Evolutionary conservation across 2,888 invertebrate species (phyloP).

Genomic region (Parascotia fuliginaria): DNA sequence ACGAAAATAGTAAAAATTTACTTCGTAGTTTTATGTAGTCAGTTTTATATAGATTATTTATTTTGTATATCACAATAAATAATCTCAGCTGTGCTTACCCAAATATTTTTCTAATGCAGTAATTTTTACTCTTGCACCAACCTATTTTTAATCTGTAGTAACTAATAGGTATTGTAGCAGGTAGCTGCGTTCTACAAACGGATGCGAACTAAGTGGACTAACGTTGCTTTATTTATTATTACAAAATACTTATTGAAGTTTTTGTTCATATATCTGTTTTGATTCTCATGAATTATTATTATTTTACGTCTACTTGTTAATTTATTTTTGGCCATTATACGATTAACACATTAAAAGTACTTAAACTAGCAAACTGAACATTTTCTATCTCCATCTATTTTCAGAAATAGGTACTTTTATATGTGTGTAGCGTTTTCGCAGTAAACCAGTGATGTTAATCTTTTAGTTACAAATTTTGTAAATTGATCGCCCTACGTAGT

Average conservation of each 20-base stretch:
- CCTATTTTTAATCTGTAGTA: conserved; percentile 27
- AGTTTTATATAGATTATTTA: too few species aligned
- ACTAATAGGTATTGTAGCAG: too few species aligned
- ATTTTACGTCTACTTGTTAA: background rate
- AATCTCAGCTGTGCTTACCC: too few species aligned
- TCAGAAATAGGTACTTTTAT: conserved; percentile 90
- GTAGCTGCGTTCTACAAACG: conserved; percentile 41
- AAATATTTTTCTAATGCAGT: background rate
- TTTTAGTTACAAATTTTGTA: conserved; percentile 85
- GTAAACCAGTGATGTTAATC: conserved; percentile 88
- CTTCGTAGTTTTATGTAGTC: too few species aligned
- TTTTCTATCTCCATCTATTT: conserved; percentile 89
- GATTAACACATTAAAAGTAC: conserved; percentile 50
- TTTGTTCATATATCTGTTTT: background rate
- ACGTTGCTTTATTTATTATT: conserved; percentile 21
- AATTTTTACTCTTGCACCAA: background rate
- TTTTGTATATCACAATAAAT: too few species aligned
- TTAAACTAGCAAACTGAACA: conserved; percentile 73
- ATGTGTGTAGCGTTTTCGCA: conserved; percentile 87
- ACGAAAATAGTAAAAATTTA: too few species aligned
- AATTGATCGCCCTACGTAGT: conserved; percentile 80
- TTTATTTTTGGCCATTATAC: background rate
- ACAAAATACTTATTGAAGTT: background rate
- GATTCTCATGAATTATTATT: conserved; percentile 5
- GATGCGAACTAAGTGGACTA: conserved; percentile 34